phyloP scores from a whole-genome alignment of 2,113 vertebrate species.

The Noturus placidus region DNA sequence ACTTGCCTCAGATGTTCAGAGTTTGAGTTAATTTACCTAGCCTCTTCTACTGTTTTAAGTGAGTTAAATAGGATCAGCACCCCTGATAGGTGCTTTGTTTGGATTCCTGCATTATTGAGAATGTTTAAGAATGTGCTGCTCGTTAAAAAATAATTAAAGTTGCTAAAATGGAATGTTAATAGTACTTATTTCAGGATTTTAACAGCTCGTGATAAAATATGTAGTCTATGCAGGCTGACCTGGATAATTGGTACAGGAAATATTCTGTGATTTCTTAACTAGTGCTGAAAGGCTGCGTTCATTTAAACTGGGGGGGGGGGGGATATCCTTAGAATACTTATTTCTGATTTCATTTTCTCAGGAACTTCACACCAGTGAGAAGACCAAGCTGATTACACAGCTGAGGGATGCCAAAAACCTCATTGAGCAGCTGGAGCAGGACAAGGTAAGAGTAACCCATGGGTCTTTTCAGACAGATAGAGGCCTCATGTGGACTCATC shows the following conservation, averaged over 20 bases:
- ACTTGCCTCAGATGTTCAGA: background rate
- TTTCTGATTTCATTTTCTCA: constrained; percentile 55
- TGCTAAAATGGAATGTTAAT: background rate
- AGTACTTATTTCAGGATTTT: background rate
- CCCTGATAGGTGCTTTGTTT: background rate
- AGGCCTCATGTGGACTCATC: constrained; percentile 3
- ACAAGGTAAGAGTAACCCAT: constrained; percentile 82
- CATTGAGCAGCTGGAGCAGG: constrained; percentile 96
- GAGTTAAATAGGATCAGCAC: background rate
- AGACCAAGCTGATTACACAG: constrained; percentile 94
- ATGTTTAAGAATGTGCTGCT: background rate
- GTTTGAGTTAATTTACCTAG: background rate
- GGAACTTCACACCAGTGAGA: constrained; percentile 93
- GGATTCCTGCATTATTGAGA: background rate
- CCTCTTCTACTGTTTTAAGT: background rate
- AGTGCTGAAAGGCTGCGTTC: too few relatives aligned
- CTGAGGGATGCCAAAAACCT: constrained; percentile 93
- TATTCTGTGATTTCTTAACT: background rate
- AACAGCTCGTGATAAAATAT: background rate
- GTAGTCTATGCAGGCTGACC: background rate
- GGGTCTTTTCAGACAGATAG: background rate
- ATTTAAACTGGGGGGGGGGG: too few relatives aligned
- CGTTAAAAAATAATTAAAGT: background rate
- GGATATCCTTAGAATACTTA: too few relatives aligned
- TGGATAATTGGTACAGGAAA: background rate